Evolutionary conservation across 2,888 invertebrate genomes (phyloP), one percentile per base, ranked within the genome.

Genomic region (Anoncus sp.): DNA sequence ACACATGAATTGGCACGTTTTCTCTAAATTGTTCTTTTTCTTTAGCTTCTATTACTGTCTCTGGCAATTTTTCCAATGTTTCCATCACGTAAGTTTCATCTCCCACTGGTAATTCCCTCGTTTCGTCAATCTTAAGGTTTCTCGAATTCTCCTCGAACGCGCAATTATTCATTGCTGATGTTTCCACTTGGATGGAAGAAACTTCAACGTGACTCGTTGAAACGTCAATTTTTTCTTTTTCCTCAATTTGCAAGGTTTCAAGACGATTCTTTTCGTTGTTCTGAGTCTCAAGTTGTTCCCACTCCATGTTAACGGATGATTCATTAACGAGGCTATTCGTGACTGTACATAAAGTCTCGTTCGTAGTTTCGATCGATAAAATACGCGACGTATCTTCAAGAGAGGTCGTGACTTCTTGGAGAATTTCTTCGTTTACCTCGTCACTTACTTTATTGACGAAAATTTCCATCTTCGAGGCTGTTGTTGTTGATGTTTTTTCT

Each of bases 221-320:
- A n/a, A 53, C 59, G 24, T 60, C 10, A 22, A 22, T 12, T 45
- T 67, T 43, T 45, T 7, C 22, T 35, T 59, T 47, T 16, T 45
- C 18, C 22, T 6, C 27, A 20, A n/a, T 6, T 3, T 38, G n/a
- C 65, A 47, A 49, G 40, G 22, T 51, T 73, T 74, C 31, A 18
- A 62, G 27, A 43, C 59, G 66, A 74, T 67, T 66, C 59, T 40
- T 40, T 5, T 51, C 59, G 14, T 49, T 59, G 27, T 35, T 38
- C 20, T 18, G 18, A 2, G 20, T 59, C 66, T 74, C 73, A 22
- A 66, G 22, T 20, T 59, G n/a, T 22, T 20, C 45, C 31, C 53
- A 45, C 63, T 63, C 62, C 35, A 45, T 22, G 22, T 24, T 43
- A 35, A 27, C 14, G 0, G 43, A 10, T 1, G 45, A 27, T 63